Evolutionary conservation across 2,888 invertebrate genomes (phyloP), one percentile per base, ranked within the genome.

Genomic region (Hipparchia sbordonii): DNA sequence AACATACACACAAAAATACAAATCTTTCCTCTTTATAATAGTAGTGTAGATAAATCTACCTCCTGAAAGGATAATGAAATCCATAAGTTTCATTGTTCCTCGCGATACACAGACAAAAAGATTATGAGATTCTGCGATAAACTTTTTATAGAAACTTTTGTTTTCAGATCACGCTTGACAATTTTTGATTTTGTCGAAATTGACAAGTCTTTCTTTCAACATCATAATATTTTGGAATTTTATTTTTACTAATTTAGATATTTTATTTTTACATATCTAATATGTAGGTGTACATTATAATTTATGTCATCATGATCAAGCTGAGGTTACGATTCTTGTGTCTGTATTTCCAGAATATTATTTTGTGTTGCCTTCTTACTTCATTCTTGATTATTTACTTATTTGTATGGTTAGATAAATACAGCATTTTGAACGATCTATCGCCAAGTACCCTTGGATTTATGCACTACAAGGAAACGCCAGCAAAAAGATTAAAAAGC

Each of bases 401-500:
- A 4, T 8, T 45, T 13, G 23, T 56, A 7, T 9, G 59, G n/a
- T 8, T 45, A 13, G 46, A 67, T 10, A 67, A 23, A 57, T 23
- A 12, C 9, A 51, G 23, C 5, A 45, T 65, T n/a, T 52, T 65
- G 12, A 13, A 71, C 12, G 68, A 71, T 9, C 13, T 74, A 52
- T 74, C 73, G 3, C n/a, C 68, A 60, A 56, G 56, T 61, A 63
- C 70, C 9, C 33, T 54, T 13, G 70, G 57, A 56, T 75, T 51
- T 56, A 65, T 71, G 6, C 48, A 46, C 4, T 72, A 65, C 60
- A 52, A 72, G 33, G 72, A 54, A 56, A 71, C 57, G 9, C 10
- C 51, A 48, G 39, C 4, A 7, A 12, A 54, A 61, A 23, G 23
- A n/a, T 46, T 59, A 12, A 77, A 73, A 56, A 69, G 59, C 45